These are phyloP conservation scores for Capitella teleta DNA, from an alignment of 1,140 invertebrate species.

Conservation along the genomic window DNA sequence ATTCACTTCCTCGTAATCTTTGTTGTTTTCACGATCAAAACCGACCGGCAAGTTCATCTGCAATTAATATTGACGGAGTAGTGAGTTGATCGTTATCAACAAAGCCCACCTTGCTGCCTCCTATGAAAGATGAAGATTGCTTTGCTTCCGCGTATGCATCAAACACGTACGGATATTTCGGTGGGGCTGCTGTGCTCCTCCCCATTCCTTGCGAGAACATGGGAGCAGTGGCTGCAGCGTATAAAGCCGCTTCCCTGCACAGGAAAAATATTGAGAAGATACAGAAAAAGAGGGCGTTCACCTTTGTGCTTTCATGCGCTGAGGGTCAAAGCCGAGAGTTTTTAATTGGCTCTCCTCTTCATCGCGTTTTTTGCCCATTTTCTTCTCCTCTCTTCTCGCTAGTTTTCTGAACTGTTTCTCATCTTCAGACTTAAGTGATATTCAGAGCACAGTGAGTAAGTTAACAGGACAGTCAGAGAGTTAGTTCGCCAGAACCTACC, in stretches of 20 bases:
- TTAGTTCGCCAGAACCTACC: too few species aligned
- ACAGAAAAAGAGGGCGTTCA: neutral
- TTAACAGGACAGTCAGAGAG: too few species aligned
- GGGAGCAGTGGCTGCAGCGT: constrained; percentile 35
- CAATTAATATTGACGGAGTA: neutral
- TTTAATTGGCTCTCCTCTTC: constrained; percentile 21
- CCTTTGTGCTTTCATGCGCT: constrained; percentile 19
- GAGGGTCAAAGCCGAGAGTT: constrained; percentile 21
- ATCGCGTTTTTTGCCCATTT: constrained; percentile 49
- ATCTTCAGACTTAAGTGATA: constrained; percentile 56
- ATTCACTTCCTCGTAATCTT: constrained; percentile 72
- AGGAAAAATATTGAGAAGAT: constrained; percentile 12
- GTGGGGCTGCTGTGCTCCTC: constrained; percentile 37
- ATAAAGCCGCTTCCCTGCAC: constrained; percentile 43
- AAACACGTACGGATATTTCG: constrained; percentile 73
- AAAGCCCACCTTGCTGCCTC: constrained; percentile 53
- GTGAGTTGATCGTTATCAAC: neutral
- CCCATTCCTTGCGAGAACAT: constrained; percentile 25
- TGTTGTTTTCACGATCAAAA: constrained; percentile 53
- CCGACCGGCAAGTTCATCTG: constrained; percentile 65
- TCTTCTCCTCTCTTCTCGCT: constrained; percentile 80
- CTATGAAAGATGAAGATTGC: constrained; percentile 59
- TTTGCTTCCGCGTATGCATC: constrained; percentile 61
- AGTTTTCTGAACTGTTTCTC: constrained; percentile 71
- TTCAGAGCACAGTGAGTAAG: neutral